A percentile compares a stretch with the other conserved stretches of the same genome.
Conservation (phyloP, 2,888 invertebrate genomes). For the Eubasilissa splendida region DNA sequence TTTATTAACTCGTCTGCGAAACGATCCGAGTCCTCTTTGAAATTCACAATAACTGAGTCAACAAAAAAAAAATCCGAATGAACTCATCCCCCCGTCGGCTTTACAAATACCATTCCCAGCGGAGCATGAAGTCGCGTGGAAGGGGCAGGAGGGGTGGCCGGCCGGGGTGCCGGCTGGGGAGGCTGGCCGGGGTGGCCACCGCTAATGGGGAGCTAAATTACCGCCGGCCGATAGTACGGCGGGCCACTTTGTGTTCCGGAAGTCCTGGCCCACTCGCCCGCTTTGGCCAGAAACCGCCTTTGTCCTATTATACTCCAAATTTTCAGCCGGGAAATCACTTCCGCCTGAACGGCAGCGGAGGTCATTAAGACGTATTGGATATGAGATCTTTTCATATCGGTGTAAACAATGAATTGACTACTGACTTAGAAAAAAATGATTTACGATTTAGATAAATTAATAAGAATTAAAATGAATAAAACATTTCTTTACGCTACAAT, state of each 20-base stretch:
- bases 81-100: neutral
- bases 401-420: neutral
- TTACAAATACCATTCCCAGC: conserved; percentile 13
- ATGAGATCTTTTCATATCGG: neutral
- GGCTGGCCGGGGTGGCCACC: neutral
- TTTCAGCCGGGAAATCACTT: conserved; percentile 28
- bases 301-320: conserved; percentile 35
- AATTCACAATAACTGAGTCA: too few relatives aligned
- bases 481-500: too few relatives aligned
- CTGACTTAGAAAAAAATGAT: too few relatives aligned
- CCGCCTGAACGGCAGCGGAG: conserved; percentile 10
- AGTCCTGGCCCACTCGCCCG: conserved; percentile 27
- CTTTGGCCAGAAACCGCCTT: conserved; percentile 22
- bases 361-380: conserved; percentile 6
- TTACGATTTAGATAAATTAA: too few relatives aligned
- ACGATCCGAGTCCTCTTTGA: too few relatives aligned
- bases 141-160: neutral
- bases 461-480: too few relatives aligned
- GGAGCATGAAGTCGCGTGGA: neutral
- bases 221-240: conserved; percentile 30
- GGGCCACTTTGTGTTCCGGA: conserved; percentile 35
- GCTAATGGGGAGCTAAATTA: conserved; percentile 35
- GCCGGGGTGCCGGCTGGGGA: neutral
- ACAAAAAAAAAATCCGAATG: too few relatives aligned
- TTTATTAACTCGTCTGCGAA: too few relatives aligned